phyloP scores from a whole-genome alignment of 2,113 vertebrate species.

The Callospermophilus lateralis region DNA sequence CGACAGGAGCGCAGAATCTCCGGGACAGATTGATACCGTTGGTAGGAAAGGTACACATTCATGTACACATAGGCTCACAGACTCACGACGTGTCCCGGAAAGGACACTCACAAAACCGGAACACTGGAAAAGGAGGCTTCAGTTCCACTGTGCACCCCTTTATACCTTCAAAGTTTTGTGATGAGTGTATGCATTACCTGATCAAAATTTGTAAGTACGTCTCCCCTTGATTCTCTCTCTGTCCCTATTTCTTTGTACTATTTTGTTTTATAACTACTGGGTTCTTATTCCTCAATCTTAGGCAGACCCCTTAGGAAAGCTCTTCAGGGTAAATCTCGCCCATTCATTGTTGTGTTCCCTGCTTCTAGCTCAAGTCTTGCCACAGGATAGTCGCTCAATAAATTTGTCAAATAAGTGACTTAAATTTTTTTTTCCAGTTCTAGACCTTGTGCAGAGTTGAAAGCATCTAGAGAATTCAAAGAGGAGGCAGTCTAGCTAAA shows the following conservation, averaged over 20 bases:
- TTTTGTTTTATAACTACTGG: neutral
- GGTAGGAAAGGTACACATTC: neutral
- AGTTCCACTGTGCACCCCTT: neutral
- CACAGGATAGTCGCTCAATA: neutral
- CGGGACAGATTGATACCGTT: neutral
- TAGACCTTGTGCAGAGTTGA: neutral
- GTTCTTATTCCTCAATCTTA: conserved; percentile 20
- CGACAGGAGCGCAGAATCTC: neutral
- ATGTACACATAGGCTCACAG: neutral
- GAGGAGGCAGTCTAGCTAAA: neutral
- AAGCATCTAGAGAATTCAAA: neutral
- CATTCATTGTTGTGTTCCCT: neutral
- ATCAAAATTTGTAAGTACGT: neutral
- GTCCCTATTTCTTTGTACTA: neutral
- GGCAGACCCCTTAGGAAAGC: neutral
- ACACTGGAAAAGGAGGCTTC: neutral
- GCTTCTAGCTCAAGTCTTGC: neutral
- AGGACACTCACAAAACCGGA: neutral
- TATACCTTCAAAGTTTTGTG: neutral
- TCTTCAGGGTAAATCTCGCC: neutral
- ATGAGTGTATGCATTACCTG: neutral
- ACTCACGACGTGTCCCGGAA: neutral
- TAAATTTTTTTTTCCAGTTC: neutral
- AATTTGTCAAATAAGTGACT: neutral
- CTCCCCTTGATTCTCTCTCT: neutral